Percentiles rank a stretch among this genome's conserved stretches.
Conservation (phyloP, 2,888 invertebrate genomes). For the Ophion ventricosus region DNA sequence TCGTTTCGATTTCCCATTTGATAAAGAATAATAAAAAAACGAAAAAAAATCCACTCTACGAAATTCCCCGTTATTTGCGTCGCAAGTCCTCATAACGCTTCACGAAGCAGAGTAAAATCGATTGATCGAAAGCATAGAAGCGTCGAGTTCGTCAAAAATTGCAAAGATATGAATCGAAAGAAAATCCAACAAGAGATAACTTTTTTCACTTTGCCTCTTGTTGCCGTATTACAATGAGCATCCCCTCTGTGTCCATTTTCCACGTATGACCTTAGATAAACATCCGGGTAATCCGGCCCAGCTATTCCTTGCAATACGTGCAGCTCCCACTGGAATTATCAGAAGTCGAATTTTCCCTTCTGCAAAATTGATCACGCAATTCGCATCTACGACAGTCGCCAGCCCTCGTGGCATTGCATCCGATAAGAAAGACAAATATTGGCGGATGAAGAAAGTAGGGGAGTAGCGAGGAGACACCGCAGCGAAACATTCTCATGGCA, state of each 20-base stretch:
- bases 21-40: neutral
- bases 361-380: neutral
- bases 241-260: neutral
- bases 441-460: neutral
- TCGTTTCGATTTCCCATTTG: neutral
- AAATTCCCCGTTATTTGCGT: neutral
- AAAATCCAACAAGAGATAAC: conserved; percentile 16
- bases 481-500: conserved; percentile 30
- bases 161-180: neutral
- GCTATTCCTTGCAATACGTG: neutral
- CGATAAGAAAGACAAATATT: neutral
- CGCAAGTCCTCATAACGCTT: neutral
- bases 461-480: conserved; percentile 32
- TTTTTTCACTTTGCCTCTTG: conserved; percentile 17
- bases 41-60: neutral
- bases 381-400: neutral
- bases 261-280: neutral
- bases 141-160: conserved; percentile 13
- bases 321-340: neutral
- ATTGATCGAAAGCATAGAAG: neutral
- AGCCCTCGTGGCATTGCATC: neutral
- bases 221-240: neutral
- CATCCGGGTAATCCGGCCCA: neutral
- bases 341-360: neutral
- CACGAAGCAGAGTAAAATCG: neutral